These are phyloP conservation scores for Dinomys branickii DNA, from an alignment of 2,113 vertebrate species.

Conservation along the genomic window DNA sequence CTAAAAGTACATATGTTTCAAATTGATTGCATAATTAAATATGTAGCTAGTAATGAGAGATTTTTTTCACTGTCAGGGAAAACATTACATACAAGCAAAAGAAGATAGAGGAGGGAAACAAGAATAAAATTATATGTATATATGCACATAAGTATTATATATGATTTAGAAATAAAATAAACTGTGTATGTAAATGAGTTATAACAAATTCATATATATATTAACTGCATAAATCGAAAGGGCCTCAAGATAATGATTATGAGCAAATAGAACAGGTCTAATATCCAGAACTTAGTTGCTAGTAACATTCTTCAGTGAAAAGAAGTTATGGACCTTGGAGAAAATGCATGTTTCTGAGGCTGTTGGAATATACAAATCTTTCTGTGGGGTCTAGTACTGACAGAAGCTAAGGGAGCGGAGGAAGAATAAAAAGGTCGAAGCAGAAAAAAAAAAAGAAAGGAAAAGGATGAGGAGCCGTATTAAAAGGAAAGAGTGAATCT, in stretches of 20 bases:
- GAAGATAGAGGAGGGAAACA: background rate
- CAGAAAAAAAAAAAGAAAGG: background rate
- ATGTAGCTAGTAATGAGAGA: background rate
- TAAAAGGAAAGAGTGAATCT: background rate
- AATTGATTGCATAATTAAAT: background rate
- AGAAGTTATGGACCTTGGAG: background rate
- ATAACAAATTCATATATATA: background rate
- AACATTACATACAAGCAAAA: background rate
- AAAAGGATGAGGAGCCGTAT: background rate
- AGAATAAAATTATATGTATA: background rate
- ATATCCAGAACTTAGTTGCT: background rate
- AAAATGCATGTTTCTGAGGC: background rate
- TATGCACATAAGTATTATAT: accelerated
- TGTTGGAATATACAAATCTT: background rate
- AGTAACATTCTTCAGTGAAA: background rate
- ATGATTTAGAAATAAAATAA: no score
- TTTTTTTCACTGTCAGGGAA: slow-evolving; percentile 14
- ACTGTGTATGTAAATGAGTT: background rate
- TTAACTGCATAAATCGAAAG: background rate
- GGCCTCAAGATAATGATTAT: background rate
- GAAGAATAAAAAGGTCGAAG: background rate
- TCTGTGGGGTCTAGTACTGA: background rate
- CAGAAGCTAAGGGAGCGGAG: background rate
- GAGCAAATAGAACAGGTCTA: background rate
- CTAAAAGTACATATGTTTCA: background rate